phyloP scores from a whole-genome alignment of 2,113 vertebrate species.

The Trogon surrucura region DNA sequence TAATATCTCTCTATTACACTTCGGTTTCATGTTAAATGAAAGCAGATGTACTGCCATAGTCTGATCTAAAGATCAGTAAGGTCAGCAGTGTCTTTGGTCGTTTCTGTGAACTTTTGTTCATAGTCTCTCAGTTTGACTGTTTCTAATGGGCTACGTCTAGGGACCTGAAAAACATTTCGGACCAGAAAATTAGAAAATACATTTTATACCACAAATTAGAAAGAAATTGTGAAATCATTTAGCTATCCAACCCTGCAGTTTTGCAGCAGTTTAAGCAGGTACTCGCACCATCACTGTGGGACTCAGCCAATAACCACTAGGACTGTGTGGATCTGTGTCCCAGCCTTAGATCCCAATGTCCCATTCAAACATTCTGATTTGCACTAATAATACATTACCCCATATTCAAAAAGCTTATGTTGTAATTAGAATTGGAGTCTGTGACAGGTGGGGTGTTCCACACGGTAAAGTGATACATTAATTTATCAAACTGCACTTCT shows the following conservation, averaged over 20 bases:
- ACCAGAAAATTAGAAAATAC: background rate
- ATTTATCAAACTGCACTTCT: background rate
- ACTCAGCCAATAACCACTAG: background rate
- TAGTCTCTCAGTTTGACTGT: background rate
- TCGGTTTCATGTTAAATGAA: constrained; percentile 20
- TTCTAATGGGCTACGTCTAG: background rate
- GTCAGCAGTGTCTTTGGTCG: background rate
- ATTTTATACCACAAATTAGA: background rate
- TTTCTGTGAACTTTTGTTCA: background rate
- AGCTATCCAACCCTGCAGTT: background rate
- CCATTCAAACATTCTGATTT: background rate
- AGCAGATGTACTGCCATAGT: constrained; percentile 1
- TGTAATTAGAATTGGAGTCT: background rate
- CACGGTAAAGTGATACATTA: background rate
- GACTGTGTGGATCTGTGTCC: background rate
- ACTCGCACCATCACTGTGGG: background rate
- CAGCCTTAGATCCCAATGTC: background rate
- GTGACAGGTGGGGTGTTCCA: background rate
- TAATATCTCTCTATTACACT: constrained; percentile 4
- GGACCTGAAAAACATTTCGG: background rate
- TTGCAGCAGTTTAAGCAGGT: background rate
- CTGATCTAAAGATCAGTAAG: background rate
- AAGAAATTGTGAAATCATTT: background rate
- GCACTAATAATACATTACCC: background rate
- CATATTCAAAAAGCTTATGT: background rate